A percentile compares a stretch with the other conserved stretches of the same genome.
Evolutionary conservation across 2,888 invertebrate species (phyloP).

Genomic region (Ryuthela nishihirai): DNA sequence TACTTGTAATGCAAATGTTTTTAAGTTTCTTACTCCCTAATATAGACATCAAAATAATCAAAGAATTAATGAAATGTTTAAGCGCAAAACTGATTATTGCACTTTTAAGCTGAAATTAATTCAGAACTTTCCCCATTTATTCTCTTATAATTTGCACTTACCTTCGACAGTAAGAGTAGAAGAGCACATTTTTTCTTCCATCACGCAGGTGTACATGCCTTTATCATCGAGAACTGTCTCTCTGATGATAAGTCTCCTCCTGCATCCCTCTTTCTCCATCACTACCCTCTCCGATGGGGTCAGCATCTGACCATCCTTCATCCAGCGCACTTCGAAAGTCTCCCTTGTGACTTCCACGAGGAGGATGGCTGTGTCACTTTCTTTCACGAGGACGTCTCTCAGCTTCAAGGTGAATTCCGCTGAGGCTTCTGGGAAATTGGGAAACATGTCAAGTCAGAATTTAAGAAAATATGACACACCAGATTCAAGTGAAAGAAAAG

Average conservation of each 20-base stretch:
- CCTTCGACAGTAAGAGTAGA: slow-evolving; percentile 49
- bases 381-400: slow-evolving; percentile 44
- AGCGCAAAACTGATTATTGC: too few species aligned
- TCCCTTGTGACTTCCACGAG: slow-evolving; percentile 45
- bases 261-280: slow-evolving; percentile 39
- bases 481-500: too few species aligned
- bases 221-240: slow-evolving; percentile 46
- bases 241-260: slow-evolving; percentile 40
- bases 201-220: slow-evolving; percentile 48
- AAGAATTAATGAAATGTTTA: too few species aligned
- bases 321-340: slow-evolving; percentile 40
- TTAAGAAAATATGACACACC: too few species aligned
- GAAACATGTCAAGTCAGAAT: too few species aligned
- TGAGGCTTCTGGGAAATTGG: slow-evolving; percentile 45
- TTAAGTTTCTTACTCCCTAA: too few species aligned
- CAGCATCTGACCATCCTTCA: slow-evolving; percentile 39
- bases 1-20: too few species aligned
- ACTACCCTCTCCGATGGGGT: slow-evolving; percentile 28
- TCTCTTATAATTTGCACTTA: too few species aligned
- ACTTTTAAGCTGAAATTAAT: too few species aligned
- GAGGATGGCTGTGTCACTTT: slow-evolving; percentile 45
- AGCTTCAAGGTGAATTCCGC: slow-evolving; percentile 48
- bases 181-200: slow-evolving; percentile 47
- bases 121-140: too few species aligned
- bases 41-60: too few species aligned